A percentile compares a stretch with the other conserved stretches of the same genome.
These are phyloP conservation scores for Sander lucioperca DNA, from an alignment of 2,113 vertebrate species.

Conservation along the genomic window DNA sequence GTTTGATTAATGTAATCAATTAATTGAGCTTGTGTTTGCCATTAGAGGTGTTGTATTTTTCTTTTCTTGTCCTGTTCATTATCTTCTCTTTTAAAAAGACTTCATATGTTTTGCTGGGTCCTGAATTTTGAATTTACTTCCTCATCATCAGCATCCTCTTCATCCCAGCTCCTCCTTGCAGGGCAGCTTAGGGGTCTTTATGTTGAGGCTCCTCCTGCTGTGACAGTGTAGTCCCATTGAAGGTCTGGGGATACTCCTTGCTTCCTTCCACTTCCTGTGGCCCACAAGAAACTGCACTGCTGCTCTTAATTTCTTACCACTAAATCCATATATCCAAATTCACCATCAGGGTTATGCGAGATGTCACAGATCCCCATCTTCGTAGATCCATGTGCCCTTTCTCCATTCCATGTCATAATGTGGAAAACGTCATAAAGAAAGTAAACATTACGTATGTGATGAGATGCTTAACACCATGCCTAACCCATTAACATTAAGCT, in stretches of 20 bases:
- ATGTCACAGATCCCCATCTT: not conserved
- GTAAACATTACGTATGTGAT: not conserved
- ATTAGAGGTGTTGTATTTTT: not conserved
- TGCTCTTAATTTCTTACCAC: not conserved
- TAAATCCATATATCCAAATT: not conserved
- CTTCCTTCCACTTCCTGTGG: not conserved
- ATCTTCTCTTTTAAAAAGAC: not conserved
- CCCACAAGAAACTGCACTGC: not conserved
- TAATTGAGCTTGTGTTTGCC: not conserved
- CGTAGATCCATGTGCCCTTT: not conserved
- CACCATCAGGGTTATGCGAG: not conserved
- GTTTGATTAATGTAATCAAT: not conserved
- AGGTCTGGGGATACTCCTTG: not conserved
- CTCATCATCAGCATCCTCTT: slow-evolving; percentile 10
- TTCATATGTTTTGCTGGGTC: not conserved
- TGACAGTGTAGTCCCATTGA: not conserved
- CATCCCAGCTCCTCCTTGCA: not conserved
- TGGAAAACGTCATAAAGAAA: not conserved
- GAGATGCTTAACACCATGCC: not conserved
- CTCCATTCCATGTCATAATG: not conserved
- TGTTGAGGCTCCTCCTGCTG: slow-evolving; percentile 1
- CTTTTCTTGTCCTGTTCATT: not conserved
- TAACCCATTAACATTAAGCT: not conserved
- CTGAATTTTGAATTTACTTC: not conserved
- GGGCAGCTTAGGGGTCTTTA: not conserved